Conservation (phyloP, 2,797 vertebrate species). For the Phrynocephalus forsythii region DNA sequence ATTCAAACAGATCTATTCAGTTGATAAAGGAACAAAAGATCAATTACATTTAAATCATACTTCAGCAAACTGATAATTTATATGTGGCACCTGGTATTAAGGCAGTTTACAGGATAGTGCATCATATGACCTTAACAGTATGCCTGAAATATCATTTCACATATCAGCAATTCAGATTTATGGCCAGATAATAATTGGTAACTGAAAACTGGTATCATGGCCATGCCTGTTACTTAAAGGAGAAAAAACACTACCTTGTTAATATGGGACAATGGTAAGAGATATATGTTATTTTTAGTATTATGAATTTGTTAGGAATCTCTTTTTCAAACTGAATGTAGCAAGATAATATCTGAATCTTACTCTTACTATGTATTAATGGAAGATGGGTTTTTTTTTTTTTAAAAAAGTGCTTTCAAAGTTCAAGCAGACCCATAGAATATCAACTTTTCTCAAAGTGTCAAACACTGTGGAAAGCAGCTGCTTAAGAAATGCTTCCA, state of each 20-base stretch:
- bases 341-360: slow-evolving; percentile 23
- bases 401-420: not conserved
- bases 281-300: not conserved
- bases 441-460: not conserved
- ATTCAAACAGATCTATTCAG: slow-evolving; percentile 58
- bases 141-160: slow-evolving; percentile 4
- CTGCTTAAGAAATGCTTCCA: not conserved
- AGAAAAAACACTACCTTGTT: not conserved
- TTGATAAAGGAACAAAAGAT: slow-evolving; percentile 51
- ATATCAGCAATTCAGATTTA: slow-evolving; percentile 25
- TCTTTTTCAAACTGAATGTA: slow-evolving; percentile 14
- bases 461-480: not conserved
- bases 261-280: not conserved
- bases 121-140: not conserved
- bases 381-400: not conserved
- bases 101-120: not conserved
- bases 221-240: not conserved
- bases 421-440: not conserved
- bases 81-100: not conserved
- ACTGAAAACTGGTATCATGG: slow-evolving; percentile 24
- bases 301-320: not conserved
- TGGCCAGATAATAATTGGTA: slow-evolving; percentile 21
- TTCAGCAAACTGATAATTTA: slow-evolving; percentile 32
- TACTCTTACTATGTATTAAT: slow-evolving; percentile 19
- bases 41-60: slow-evolving; percentile 51